phyloP scores from a whole-genome alignment of 92 coral and sea anemone genomes.

The Parazoanthus swiftii region DNA sequence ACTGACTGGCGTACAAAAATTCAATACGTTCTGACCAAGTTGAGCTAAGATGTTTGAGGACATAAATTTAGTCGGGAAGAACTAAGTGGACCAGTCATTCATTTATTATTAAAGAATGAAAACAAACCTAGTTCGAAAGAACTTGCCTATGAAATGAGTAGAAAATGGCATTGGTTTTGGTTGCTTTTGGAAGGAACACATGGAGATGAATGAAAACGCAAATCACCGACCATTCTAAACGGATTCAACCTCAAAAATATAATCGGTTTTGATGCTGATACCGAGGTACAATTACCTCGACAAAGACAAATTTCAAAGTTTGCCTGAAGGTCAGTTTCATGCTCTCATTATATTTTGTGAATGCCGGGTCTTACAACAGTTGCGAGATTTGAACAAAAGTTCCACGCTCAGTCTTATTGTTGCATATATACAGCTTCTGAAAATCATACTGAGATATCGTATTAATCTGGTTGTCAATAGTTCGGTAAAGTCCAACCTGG shows the following conservation, averaged over 20 bases:
- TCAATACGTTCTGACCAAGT: not conserved
- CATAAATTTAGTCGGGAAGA: not conserved
- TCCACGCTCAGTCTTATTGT: not conserved
- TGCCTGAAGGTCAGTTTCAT: not conserved
- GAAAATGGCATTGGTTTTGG: not conserved
- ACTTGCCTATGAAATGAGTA: not conserved
- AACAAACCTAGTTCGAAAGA: not conserved
- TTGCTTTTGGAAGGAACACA: not conserved
- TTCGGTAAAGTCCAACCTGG: not conserved
- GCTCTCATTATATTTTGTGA: not conserved
- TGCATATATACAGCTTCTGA: not conserved
- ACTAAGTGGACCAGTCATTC: not conserved
- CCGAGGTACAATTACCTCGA: not conserved
- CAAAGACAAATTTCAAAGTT: not conserved
- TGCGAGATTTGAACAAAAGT: not conserved
- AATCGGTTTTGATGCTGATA: not conserved
- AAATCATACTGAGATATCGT: not conserved
- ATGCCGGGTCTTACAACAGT: not conserved
- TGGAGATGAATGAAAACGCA: not conserved
- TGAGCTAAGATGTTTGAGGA: too few relatives aligned
- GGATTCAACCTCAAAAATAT: too few relatives aligned
- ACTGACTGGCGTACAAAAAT: not conserved
- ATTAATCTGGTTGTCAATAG: not conserved
- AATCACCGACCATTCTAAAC: too few relatives aligned
- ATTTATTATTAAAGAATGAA: not conserved